phyloP scores from a whole-genome alignment of 2,113 vertebrate species.

The Mionectes macconnelli region DNA sequence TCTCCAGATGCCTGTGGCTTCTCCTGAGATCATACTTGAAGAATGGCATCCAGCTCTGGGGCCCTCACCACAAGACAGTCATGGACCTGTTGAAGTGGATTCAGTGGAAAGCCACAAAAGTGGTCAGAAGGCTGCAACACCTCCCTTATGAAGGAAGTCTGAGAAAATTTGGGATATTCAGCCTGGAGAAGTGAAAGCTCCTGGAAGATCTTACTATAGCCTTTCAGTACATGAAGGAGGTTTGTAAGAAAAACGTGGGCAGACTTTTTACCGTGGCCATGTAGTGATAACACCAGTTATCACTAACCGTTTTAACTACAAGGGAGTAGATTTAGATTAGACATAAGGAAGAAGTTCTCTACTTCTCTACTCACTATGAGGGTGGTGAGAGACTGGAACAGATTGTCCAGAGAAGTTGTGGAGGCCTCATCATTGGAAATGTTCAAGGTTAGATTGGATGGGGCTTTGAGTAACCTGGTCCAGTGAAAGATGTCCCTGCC shows the following conservation, averaged over 20 bases:
- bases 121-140: not conserved
- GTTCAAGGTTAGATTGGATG: not conserved
- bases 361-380: no score
- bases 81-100: not conserved
- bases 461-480: not conserved
- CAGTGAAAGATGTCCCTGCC: not conserved
- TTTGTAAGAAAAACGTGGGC: not conserved
- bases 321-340: not conserved
- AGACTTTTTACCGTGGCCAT: not conserved
- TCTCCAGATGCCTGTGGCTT: not conserved
- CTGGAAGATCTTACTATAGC: accelerated
- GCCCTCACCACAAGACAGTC: not conserved
- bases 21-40: not conserved
- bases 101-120: not conserved
- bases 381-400: not conserved
- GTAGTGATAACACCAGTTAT: not conserved
- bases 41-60: accelerated
- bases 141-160: not conserved
- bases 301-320: not conserved
- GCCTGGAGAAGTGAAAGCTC: not conserved
- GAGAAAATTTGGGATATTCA: not conserved
- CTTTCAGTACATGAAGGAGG: not conserved
- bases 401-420: not conserved
- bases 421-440: not conserved
- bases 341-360: not conserved